Conservation (phyloP, 2,113 vertebrate species). For the Telmatochromis sp. region DNA sequence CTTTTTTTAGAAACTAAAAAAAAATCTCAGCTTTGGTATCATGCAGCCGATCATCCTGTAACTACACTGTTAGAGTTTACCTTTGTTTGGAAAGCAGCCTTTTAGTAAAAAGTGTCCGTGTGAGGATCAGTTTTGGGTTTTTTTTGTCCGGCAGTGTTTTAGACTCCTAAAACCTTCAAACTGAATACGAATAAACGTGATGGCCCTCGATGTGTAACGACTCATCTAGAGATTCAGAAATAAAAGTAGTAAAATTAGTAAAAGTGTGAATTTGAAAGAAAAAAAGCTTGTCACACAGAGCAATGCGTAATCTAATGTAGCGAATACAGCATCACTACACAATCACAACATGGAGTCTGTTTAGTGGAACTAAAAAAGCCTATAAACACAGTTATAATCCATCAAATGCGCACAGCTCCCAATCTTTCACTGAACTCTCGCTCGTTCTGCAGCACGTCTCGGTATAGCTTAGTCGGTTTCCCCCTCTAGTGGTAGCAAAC, state of each 20-base stretch:
- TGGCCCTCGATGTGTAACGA: neutral
- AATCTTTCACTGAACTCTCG: neutral
- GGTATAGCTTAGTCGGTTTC: neutral
- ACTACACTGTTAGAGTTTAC: neutral
- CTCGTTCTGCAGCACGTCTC: neutral
- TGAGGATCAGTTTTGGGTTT: rapidly evolving
- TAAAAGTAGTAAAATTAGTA: neutral
- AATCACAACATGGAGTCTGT: neutral
- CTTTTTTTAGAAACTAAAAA: neutral
- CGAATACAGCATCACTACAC: neutral
- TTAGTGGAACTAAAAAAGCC: neutral
- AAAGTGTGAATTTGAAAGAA: neutral
- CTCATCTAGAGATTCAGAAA: neutral
- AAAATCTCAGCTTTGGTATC: neutral
- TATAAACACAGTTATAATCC: neutral
- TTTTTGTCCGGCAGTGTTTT: neutral
- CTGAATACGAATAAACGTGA: neutral
- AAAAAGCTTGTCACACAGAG: neutral
- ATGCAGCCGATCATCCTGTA: neutral
- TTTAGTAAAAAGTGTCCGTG: neutral
- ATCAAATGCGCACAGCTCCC: neutral
- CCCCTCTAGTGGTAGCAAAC: constrained; percentile 57
- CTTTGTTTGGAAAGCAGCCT: neutral
- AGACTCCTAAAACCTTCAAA: neutral
- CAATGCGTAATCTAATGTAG: neutral